phyloP scores from a whole-genome alignment of 2,797 vertebrate genomes.

The Stomatorhinus walkeri region DNA sequence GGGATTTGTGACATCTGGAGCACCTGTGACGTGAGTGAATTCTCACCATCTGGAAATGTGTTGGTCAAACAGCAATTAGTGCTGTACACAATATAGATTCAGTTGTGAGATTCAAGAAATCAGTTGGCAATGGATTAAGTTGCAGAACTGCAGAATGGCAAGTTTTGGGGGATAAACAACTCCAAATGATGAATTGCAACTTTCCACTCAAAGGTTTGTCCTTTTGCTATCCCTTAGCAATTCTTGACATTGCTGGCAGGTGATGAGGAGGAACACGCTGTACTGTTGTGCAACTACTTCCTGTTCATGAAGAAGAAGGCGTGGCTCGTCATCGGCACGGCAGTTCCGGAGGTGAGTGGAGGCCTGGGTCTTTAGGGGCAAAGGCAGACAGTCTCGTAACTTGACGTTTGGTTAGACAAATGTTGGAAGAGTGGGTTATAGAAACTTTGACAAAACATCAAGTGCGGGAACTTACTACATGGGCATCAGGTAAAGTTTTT shows the following conservation, averaged over 20 bases:
- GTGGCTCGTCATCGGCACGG: constrained; percentile 84
- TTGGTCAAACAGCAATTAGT: neutral
- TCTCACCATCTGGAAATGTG: neutral
- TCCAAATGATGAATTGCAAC: neutral
- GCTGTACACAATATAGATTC: neutral
- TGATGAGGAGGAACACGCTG: constrained; percentile 89
- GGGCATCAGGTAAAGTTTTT: neutral
- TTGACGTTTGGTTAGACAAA: neutral
- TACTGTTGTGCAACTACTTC: constrained; percentile 91
- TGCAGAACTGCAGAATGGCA: neutral
- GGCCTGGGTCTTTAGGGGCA: neutral
- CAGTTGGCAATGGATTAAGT: neutral
- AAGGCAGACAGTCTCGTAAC: neutral
- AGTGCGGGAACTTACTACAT: neutral
- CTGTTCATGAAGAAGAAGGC: constrained; percentile 84
- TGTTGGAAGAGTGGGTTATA: neutral
- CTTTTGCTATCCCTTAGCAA: constrained; percentile 63
- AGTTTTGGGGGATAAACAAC: neutral
- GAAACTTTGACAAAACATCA: neutral
- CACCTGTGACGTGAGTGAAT: constrained; percentile 81
- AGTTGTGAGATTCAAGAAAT: neutral
- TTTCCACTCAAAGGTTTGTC: neutral
- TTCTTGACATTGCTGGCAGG: constrained; percentile 88
- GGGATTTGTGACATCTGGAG: constrained; percentile 87
- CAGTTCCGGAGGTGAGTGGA: constrained; percentile 81